A percentile compares a stretch with the other conserved stretches of the same genome.
phyloP scores from a whole-genome alignment of 2,888 invertebrate species.

The Ctenicera cuprea region DNA sequence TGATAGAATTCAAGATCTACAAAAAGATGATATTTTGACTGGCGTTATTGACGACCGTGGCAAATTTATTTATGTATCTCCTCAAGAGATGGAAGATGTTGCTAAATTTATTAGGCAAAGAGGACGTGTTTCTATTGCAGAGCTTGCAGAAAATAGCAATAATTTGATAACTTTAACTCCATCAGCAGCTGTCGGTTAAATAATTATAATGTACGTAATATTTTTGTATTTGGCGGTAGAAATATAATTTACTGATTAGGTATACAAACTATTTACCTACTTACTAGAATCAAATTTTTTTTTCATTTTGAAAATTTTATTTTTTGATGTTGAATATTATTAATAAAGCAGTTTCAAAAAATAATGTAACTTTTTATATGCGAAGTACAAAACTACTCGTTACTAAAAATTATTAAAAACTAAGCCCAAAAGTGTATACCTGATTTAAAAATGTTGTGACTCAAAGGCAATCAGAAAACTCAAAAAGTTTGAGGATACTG shows the following conservation, averaged over 20 bases:
- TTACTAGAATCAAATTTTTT: too few relatives aligned
- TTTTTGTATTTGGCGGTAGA: neutral
- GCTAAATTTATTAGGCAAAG: slow-evolving; percentile 97
- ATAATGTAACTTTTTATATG: too few relatives aligned
- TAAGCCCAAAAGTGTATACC: too few relatives aligned
- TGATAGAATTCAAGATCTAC: slow-evolving; percentile 90
- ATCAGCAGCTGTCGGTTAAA: slow-evolving; percentile 59
- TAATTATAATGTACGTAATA: neutral
- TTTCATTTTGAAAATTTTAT: too few relatives aligned
- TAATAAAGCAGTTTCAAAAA: too few relatives aligned
- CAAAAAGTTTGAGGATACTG: too few relatives aligned
- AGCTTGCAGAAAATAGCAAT: slow-evolving; percentile 96
- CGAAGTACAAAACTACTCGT: too few relatives aligned
- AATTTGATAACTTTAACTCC: slow-evolving; percentile 90
- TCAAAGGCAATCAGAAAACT: too few relatives aligned
- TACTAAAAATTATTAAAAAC: too few relatives aligned
- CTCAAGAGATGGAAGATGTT: slow-evolving; percentile 91
- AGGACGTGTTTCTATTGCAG: slow-evolving; percentile 94
- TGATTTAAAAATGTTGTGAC: too few relatives aligned
- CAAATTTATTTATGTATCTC: slow-evolving; percentile 98
- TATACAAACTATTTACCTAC: too few relatives aligned
- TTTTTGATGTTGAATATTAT: too few relatives aligned
- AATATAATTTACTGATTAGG: neutral
- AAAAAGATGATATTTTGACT: slow-evolving; percentile 88
- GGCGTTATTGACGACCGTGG: slow-evolving; percentile 99